Evolutionary conservation across 1,140 invertebrate genomes (phyloP), one percentile per base, ranked within the genome.

Genomic region (Plectus sambesii): DNA sequence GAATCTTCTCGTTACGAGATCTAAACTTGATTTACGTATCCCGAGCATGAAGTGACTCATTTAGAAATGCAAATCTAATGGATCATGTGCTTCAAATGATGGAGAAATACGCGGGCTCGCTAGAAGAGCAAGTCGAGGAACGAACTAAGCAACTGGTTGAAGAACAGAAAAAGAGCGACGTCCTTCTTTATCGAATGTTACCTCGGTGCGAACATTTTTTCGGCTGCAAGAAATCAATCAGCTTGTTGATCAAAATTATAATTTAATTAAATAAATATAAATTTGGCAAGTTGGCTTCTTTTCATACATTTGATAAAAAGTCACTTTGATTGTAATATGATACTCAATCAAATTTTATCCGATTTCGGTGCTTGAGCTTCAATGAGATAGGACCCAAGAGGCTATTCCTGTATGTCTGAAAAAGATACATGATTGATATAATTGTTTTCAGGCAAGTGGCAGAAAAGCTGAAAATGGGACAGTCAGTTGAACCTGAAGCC

Each of bases 81-180:
- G 84, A 85, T 70, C 85, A 85, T 66, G 84, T 85, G 80, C 72
- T 85, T 46, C 77, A 80, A 0, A 84, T 85, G 56, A 83, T 85
- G 82, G 83, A 85, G 68, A 85, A 84, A 62, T 85, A 85, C 64
- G 82, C 83, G 0, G 80, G 78, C 42, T 84, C 84, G 69, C 68
- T 85, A 42, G 83, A 86, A 69, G 78, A 78, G 1, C 68, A 93
- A 1, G 88, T 93, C 0, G 85, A 90, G 60, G 87, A 90, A 63
- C 72, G 87, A 48, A 94, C 87, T 0, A 84, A 88, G 69, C 85
- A 88, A 69, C 70, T 93, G 26, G 81, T 85, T 48, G 87, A 93
- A 68, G 89, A 94, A 71, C 93, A 93, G 69, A 89, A 89, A 71
- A 93, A 93, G 76, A 92, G 87, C 53, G 83, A 85, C 62, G 80